Base-by-base conservation (phyloP, 1,140 invertebrate genomes). In the Panagrolaimus sp. region DNA sequence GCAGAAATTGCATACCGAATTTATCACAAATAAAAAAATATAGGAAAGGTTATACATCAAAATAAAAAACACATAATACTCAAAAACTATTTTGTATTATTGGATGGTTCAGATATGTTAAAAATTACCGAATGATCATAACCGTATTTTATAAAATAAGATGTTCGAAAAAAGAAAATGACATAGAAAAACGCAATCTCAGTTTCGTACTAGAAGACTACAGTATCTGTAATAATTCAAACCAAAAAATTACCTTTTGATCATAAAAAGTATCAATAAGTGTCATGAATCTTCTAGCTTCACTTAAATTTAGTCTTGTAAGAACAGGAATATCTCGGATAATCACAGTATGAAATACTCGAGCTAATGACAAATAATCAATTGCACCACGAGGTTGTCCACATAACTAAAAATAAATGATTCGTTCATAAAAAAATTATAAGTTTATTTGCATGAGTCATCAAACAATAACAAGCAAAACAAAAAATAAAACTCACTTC, bases 201-300 rank as follows among this genome's bases (percentile, higher is more conserved):
- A n/a, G n/a, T n/a, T n/a, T n/a, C n/a, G n/a, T n/a, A n/a, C n/a
- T n/a, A n/a, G n/a, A n/a, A n/a, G n/a, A n/a, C n/a, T n/a, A n/a
- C n/a, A 21, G 21, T n/a, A n/a, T 38, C 32, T 65, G 38, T 46
- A 32, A 48, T 45, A 65, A 43, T 48, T 47, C 48, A 26, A 46
- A 62, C 38, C 5, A 47, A 63, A 65, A 21, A 46, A 44, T 58
- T 71, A 94, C 91, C 86, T 89, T 90, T 79, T 94, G 91, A 84
- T 98, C 95, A 84, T 98, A 99, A 0, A 99, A 86, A 0, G 93
- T 95, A 83, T 99, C 96, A 78, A 98, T 94, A 0, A 98, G 86
- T 4, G 92, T 96, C 68, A 98, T 98, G 84, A 98, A 98, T 76
- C 96, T 86, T 80, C 94, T 88, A 63, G 92, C 89, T 85, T 92